Evolutionary conservation across 1,140 invertebrate species (phyloP), one percentile per base, ranked within the genome.

Genomic region (Campoletis sonorensis): DNA sequence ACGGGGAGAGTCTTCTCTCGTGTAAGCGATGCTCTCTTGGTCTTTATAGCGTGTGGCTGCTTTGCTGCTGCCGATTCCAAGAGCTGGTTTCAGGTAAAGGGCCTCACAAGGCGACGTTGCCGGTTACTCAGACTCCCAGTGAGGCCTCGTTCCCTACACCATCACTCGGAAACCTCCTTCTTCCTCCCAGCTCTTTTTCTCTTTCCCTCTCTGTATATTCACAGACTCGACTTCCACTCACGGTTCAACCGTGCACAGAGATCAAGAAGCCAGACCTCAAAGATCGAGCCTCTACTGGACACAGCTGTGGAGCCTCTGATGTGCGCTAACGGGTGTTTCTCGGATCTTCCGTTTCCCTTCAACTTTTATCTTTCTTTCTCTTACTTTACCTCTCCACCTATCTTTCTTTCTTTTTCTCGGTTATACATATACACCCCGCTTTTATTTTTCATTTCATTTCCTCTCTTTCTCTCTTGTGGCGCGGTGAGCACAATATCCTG

Each of bases 21-120:
- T 45, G 27, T 21, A n/a, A 72, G 27, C 40, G 64, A 10, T 70
- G 26, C 76, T 77, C 72, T 68, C 27, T 67, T 61, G 71, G 40
- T 77, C 72, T 45, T 45, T 67, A 68, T 70, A 70, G 30, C 67
- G 30, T 33, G 67, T 70, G 67, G 67, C 67, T 70, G 37, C 70
- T 72, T 33, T 27, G 67, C 67, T 70, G 70, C 70, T 72, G 21
- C 45, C 54, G n/a, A 49, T 75, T 75, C 40, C n/a, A 45, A 54
- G 78, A 77, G 82, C 58, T 67, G 78, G 76, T 83, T 83, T 77
- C 83, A 82, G 83, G 83, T 84, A 84, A 82, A 84, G 81, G 79
- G 79, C 75, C 79, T 58, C 73, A 16, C 61, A 54, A 23, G 30
- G 83, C 83, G 81, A 61, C 79, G 83, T 84, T 84, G 83, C 83